A percentile compares a stretch with the other conserved stretches of the same genome.
Conservation (phyloP, 2,888 invertebrate species). For the Volucella inflata region DNA sequence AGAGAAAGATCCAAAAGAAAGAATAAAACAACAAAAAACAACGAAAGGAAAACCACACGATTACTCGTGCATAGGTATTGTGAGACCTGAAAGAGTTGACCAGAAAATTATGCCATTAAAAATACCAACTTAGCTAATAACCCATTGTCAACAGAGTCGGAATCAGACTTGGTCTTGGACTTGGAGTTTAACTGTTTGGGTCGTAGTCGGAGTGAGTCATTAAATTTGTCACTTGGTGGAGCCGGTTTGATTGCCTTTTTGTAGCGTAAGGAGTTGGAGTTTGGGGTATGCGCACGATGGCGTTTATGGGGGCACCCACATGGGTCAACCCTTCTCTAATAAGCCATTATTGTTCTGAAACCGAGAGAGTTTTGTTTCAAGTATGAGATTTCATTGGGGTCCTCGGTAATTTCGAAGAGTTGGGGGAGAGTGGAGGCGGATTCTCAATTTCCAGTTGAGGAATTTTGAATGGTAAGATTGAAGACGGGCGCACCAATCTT, state of each 20-base stretch:
- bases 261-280: neutral
- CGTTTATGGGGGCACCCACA: conserved; percentile 49
- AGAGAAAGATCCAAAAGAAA: conserved; percentile 51
- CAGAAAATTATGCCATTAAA: conserved; percentile 74
- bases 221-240: conserved; percentile 61
- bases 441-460: no score
- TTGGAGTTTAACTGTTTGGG: no score
- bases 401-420: no score
- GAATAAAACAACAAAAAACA: conserved; percentile 30
- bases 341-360: conserved; percentile 34
- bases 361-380: conserved; percentile 21
- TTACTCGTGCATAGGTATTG: conserved; percentile 13
- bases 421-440: no score
- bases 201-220: conserved; percentile 62
- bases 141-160: conserved; percentile 60
- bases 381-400: neutral
- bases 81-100: conserved; percentile 63
- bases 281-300: neutral
- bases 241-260: conserved; percentile 47
- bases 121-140: conserved; percentile 71
- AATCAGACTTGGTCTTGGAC: neutral
- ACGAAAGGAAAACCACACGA: conserved; percentile 47
- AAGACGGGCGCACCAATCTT: no score
- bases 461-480: no score
- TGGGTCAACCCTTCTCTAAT: conserved; percentile 29